Evolutionary conservation across 2,113 vertebrate species (phyloP).

Genomic region (Psilopsiagon aymara): DNA sequence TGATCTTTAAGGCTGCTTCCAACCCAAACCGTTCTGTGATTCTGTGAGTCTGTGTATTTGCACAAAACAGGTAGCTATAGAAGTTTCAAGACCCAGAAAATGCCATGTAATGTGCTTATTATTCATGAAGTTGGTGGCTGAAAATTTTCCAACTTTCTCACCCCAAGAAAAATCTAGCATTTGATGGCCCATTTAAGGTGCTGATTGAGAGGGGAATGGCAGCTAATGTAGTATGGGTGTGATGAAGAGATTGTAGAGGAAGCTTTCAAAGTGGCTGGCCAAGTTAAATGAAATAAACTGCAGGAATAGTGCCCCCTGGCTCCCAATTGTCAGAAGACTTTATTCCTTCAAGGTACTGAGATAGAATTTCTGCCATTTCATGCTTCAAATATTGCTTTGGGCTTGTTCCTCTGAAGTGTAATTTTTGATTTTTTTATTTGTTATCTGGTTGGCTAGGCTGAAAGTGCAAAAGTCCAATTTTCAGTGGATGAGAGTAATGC

Average conservation of each 20-base stretch:
- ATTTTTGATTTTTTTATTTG: neutral
- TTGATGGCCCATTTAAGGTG: neutral
- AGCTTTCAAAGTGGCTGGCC: neutral
- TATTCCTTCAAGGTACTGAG: neutral
- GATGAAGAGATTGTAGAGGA: neutral
- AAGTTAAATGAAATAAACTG: neutral
- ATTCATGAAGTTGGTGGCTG: neutral
- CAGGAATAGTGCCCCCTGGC: neutral
- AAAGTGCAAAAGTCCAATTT: neutral
- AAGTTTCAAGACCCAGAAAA: neutral
- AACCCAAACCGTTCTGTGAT: neutral
- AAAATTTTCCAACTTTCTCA: neutral
- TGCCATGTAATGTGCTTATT: neutral
- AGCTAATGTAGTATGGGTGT: neutral
- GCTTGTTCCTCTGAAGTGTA: conserved; percentile 36
- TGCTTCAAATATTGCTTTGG: conserved; percentile 30
- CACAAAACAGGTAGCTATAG: neutral
- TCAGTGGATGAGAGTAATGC: neutral
- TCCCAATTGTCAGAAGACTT: neutral
- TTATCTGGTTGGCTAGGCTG: neutral
- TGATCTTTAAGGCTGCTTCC: neutral
- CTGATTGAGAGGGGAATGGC: neutral
- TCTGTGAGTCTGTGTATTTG: neutral
- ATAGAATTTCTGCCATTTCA: conserved; percentile 30
- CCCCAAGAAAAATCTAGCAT: neutral